Evolutionary conservation across 2,113 vertebrate species (phyloP), one percentile per base, ranked within the genome.

Genomic region (Sakesphorus luctuosus): DNA sequence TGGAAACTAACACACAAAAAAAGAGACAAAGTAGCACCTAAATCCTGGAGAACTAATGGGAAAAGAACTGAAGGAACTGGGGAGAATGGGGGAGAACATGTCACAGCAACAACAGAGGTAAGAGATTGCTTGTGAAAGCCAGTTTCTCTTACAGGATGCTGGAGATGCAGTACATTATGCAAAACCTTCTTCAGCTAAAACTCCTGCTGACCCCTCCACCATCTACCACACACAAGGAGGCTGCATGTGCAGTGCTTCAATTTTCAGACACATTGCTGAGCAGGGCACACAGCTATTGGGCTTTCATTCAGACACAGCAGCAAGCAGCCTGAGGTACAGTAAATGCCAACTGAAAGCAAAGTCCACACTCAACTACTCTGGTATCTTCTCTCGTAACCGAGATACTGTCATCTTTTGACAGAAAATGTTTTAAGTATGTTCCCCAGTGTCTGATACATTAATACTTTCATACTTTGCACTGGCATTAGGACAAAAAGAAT

Each of bases 241-340:
- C 12, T 62, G 35, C 44, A 65, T 2, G 1, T 19, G 21, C 1
- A 3, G 6, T 4, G 17, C 52, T 76, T 50, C 23, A 9, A 5
- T 67, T 28, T 62, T 38, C 61, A 73, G 47, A 40, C 28, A 56
- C 17, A 11, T 12, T 4, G 2, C 50, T 11, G 5, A 31, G 56
- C 4, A 50, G 4, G 5, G 17, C 12, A 38, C 25, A 16, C 1
- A n/a, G 21, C n/a, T 52, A 28, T 1, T 16, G 11, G 29, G 11
- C 31, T 53, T 67, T 59, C 38, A 40, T 35, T 33, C 21, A 15
- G 13, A 36, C 33, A 66, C 7, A 55, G 13, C 1, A 35, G 3
- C 53, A 74, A 67, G 61, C 1, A 36, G 8, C 13, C 36, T 19
- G 7, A 19, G 10, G 33, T 66, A 78, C 38, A 65, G 40, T 21